Base-by-base conservation (phyloP, 2,113 vertebrate genomes). In the Microtus ochrogaster region DNA sequence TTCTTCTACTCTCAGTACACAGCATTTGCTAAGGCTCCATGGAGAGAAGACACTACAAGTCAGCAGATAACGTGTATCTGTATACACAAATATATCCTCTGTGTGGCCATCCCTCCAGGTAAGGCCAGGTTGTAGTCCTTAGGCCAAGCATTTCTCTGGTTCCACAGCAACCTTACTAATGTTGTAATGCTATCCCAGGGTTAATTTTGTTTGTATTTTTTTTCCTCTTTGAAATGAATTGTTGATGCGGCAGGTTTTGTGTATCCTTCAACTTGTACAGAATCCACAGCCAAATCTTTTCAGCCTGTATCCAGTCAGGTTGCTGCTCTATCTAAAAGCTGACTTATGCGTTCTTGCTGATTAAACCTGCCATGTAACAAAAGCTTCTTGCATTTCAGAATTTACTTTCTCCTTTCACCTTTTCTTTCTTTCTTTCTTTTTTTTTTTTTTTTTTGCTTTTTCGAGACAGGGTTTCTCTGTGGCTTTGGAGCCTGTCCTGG, bases 101-200 rank as follows among this genome's bases (percentile, higher is more conserved):
- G 19, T 17, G 12, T 44, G 4, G 86, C 97, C 97, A 98, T 94
- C 96, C 97, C 96, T 97, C 97, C 52, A 77, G 96, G 41, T 97
- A 97, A 98, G 96, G 66, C 95, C 94, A 97, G 93, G 86, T 92
- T 85, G 89, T 94, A 97, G 97, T 90, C 89, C 95, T 97, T 92
- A 96, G 68, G 95, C 85, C 39, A 93, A 95, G 95, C 90, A 94
- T 89, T 97, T 97, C 96, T 98, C 95, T 98, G 98, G 98, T 98
- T 97, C 98, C 98, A 98, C 98, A 98, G 98, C 98, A 98, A 98
- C 98, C 94, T 92, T 95, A 88, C 85, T 70, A 98, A 97, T 96
- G 97, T 95, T 95, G 96, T 97, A 98, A 98, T 96, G 93, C 97
- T 98, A 97, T 94, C 94, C 92, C 92, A 98, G 96, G 94, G 79